phyloP scores from a whole-genome alignment of 2,888 invertebrate species.

The Heliconius cydno region DNA sequence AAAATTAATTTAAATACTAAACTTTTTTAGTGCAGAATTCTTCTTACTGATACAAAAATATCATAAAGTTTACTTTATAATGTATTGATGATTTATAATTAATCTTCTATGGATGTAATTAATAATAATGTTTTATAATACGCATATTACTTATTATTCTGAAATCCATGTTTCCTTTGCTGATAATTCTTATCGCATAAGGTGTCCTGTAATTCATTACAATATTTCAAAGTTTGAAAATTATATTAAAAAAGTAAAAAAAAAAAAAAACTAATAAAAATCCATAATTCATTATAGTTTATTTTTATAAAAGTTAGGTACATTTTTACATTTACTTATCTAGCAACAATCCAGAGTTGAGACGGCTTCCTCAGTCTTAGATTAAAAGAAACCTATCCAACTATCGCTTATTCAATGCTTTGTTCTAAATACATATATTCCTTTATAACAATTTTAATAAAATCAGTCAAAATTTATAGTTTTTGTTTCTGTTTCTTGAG shows the following conservation, averaged over 20 bases:
- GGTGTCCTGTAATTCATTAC: too few species aligned
- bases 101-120: too few species aligned
- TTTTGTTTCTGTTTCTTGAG: background rate
- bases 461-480: background rate
- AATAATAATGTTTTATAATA: too few species aligned
- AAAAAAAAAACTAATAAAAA: slow-evolving; percentile 43
- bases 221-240: too few species aligned
- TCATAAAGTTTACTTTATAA: too few species aligned
- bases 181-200: too few species aligned
- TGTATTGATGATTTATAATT: too few species aligned
- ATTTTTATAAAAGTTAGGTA: slow-evolving; percentile 74
- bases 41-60: background rate
- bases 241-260: background rate
- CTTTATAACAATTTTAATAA: background rate
- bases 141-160: too few species aligned
- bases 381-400: slow-evolving; percentile 48
- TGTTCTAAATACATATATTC: slow-evolving; percentile 11
- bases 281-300: slow-evolving; percentile 69
- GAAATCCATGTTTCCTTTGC: too few species aligned
- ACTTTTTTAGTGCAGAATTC: background rate
- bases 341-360: slow-evolving; percentile 75
- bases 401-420: slow-evolving; percentile 9
- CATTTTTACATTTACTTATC: slow-evolving; percentile 73
- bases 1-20: background rate
- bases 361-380: slow-evolving; percentile 62